Evolutionary conservation across 2,888 invertebrate genomes (phyloP), one percentile per base, ranked within the genome.

Genomic region (Calameuta pallipes): DNA sequence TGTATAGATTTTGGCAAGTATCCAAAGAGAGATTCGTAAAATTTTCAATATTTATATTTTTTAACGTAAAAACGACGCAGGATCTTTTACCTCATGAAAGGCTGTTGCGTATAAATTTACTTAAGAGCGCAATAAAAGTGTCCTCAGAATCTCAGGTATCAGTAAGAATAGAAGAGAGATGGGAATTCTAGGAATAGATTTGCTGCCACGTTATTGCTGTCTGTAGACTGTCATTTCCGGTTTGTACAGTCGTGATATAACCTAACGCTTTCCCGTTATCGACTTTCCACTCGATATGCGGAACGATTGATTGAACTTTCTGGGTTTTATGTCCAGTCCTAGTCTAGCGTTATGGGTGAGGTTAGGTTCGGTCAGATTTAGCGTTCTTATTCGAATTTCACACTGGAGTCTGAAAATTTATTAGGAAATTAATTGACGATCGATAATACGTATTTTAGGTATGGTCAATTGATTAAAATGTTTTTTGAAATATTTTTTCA

Each of bases 221-320:
- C 81, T 78, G 81, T 80, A 78, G 81, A 79, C 82, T 82, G 83
- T 81, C 83, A 80, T 80, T 83, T 83, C 81, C 82, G 80, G 41
- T 41, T 41, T 75, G 69, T 78, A 78, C 69, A 73, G 69, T 31
- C 76, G 78, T 79, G 81, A 79, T 78, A 79, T 76, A 83, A 79
- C 77, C 73, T 73, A 36, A 36, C 33, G 68, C 34, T 35, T 11
- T 71, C 68, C 79, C 79, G 82, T 80, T 82, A 82, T 82, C 83
- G 82, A 79, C 77, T 79, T 81, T 82, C 76, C 78, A 78, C 41
- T 73, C 71, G 69, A 77, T 77, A 80, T 34, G 73, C 73, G 36
- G 30, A 70, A 76, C 31, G 31, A 70, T 30, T 70, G 70, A 70
- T n/a, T 70, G 70, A 70, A 70, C 70, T 70, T 70, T 70, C 70